phyloP scores from a whole-genome alignment of 2,888 invertebrate genomes.

The Phaonia tiefii region DNA sequence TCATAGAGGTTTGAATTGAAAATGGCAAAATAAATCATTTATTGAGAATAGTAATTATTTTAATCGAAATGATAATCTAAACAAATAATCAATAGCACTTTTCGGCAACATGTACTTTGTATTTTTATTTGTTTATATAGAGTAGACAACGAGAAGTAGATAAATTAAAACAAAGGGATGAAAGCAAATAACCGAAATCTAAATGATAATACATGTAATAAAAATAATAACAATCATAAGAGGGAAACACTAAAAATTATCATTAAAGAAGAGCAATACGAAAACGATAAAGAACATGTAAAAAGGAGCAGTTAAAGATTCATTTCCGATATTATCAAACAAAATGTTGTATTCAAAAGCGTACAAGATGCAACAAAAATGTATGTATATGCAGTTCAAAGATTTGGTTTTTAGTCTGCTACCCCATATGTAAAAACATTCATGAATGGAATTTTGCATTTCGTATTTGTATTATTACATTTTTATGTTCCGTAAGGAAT shows the following conservation, averaged over 20 bases:
- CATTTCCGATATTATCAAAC: constrained; percentile 44
- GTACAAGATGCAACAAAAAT: constrained; percentile 65
- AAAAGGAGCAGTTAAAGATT: constrained; percentile 61
- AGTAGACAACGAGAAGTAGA: constrained; percentile 34
- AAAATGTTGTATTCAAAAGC: constrained; percentile 50
- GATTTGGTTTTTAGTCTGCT: constrained; percentile 79
- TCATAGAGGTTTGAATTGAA: constrained; percentile 69
- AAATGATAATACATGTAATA: background rate
- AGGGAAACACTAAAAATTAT: background rate
- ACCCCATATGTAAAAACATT: constrained; percentile 76
- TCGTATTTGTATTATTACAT: constrained; percentile 42
- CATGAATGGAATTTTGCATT: constrained; percentile 60
- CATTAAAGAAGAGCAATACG: constrained; percentile 4
- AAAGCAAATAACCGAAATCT: constrained; percentile 33
- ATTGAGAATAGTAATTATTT: constrained; percentile 21
- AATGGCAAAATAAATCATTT: constrained; percentile 56
- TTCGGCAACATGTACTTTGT: constrained; percentile 61
- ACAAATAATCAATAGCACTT: constrained; percentile 38
- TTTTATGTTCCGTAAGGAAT: constrained; percentile 16
- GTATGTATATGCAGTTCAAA: constrained; percentile 8
- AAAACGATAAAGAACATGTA: constrained; percentile 46
- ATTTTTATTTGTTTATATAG: constrained; percentile 64
- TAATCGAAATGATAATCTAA: no score
- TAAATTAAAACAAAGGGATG: constrained; percentile 10
- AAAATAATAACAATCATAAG: background rate